phyloP scores from a whole-genome alignment of 2,888 invertebrate genomes.

The Chalcosyrphus nemorum region DNA sequence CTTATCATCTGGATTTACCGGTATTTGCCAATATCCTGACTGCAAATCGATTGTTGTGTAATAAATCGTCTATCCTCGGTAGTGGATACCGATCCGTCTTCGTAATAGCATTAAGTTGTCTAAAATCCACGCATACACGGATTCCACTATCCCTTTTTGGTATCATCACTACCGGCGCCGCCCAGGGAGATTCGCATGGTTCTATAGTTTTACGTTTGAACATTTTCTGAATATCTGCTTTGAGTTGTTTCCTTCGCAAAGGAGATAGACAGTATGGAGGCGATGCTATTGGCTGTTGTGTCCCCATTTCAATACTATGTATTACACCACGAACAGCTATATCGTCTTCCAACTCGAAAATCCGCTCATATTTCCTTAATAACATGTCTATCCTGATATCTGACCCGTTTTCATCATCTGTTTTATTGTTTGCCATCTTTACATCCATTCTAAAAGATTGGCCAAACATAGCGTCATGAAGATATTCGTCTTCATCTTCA shows the following conservation, averaged over 20 bases:
- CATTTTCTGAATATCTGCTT: not conserved
- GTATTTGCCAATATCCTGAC: too few species aligned
- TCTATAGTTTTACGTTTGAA: not conserved
- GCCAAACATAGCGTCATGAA: not conserved
- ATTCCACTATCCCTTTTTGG: too few species aligned
- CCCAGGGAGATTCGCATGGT: not conserved
- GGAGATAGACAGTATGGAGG: not conserved
- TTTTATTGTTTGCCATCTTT: not conserved
- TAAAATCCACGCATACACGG: too few species aligned
- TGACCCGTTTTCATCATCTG: too few species aligned
- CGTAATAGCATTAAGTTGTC: too few species aligned
- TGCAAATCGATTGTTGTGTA: too few species aligned
- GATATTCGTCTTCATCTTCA: not conserved
- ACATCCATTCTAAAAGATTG: not conserved
- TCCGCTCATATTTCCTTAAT: not conserved
- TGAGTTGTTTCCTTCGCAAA: not conserved
- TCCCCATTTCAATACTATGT: not conserved
- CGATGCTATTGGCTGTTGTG: not conserved
- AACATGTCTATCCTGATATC: not conserved
- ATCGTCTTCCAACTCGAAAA: not conserved
- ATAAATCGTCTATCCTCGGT: too few species aligned
- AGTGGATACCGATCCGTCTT: too few species aligned
- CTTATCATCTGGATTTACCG: too few species aligned
- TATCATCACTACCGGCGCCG: too few species aligned
- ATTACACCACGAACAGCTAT: not conserved